Percentiles rank a stretch among this genome's conserved stretches.
Conservation (phyloP, 2,888 invertebrate species). For the Cecidostiba fungosa region DNA sequence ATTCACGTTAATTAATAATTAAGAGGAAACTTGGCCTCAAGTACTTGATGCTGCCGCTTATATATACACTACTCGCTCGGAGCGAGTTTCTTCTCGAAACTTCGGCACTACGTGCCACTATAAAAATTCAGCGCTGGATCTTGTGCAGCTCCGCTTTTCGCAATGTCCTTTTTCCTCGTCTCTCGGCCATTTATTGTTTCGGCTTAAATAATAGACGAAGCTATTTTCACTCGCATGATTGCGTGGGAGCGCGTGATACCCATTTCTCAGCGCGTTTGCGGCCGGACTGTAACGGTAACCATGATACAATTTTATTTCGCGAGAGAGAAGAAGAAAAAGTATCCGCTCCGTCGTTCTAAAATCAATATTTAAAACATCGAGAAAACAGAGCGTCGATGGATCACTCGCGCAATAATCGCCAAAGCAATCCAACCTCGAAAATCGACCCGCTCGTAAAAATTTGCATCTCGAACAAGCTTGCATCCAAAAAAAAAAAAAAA, state of each 20-base stretch:
- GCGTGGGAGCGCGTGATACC: neutral
- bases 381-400: neutral
- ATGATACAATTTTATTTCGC: constrained; percentile 10
- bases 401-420: neutral
- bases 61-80: neutral
- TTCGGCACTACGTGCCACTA: constrained; percentile 66
- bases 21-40: constrained; percentile 65
- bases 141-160: constrained; percentile 14
- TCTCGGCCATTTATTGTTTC: constrained; percentile 50
- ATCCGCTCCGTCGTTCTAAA: no score
- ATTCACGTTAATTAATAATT: constrained; percentile 68
- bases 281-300: neutral
- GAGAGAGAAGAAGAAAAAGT: no score
- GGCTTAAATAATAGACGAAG: constrained; percentile 47
- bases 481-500: neutral
- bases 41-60: constrained; percentile 1
- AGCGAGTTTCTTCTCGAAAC: constrained; percentile 63
- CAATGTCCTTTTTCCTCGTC: constrained; percentile 14
- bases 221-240: constrained; percentile 35
- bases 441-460: neutral
- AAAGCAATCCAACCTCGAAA: neutral
- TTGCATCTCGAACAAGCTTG: neutral
- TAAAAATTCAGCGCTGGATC: constrained; percentile 67
- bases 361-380: no score
- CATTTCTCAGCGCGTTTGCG: neutral